Conservation (phyloP, 2,888 invertebrate genomes). For the Drosophila macrospina region DNA sequence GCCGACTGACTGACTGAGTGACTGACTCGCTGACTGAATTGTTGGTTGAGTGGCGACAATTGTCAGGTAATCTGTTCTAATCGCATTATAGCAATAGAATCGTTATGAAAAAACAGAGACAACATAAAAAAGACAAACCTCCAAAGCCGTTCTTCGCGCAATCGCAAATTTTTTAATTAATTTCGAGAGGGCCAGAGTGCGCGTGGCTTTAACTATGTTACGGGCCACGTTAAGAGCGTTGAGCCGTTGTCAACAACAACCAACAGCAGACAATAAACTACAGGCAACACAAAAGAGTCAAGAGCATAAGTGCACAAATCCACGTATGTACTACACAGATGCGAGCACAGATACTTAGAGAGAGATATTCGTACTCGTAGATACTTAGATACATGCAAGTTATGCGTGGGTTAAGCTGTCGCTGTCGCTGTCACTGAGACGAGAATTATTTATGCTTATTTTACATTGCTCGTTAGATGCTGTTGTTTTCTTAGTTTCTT, state of each 20-base stretch:
- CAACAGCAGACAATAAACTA: slow-evolving; percentile 42
- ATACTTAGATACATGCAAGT: slow-evolving; percentile 29
- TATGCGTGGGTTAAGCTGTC: slow-evolving; percentile 79
- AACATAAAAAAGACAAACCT: slow-evolving; percentile 26
- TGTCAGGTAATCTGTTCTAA: slow-evolving; percentile 80
- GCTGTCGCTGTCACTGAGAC: slow-evolving; percentile 79
- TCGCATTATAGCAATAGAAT: slow-evolving; percentile 74
- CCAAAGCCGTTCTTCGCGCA: slow-evolving; percentile 32
- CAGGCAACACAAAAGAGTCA: slow-evolving; percentile 42
- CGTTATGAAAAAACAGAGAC: slow-evolving; percentile 17
- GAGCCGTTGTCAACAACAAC: slow-evolving; percentile 59
- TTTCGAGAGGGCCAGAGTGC: slow-evolving; percentile 22
- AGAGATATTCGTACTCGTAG: slow-evolving; percentile 21
- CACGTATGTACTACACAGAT: slow-evolving; percentile 32
- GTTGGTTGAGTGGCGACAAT: slow-evolving; percentile 59
- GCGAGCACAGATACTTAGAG: slow-evolving; percentile 29
- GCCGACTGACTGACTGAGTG: slow-evolving; percentile 2
- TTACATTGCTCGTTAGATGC: slow-evolving; percentile 67
- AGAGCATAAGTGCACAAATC: slow-evolving; percentile 65
- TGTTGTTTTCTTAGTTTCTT: slow-evolving; percentile 27
- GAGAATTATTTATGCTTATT: slow-evolving; percentile 79
- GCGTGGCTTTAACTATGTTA: slow-evolving; percentile 26
- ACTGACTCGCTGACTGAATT: slow-evolving; percentile 17
- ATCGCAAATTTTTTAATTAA: slow-evolving; percentile 66
- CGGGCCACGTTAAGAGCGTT: slow-evolving; percentile 56